Evolutionary conservation across 2,797 vertebrate genomes (phyloP).

Genomic region (Myiotriccus ornatus): DNA sequence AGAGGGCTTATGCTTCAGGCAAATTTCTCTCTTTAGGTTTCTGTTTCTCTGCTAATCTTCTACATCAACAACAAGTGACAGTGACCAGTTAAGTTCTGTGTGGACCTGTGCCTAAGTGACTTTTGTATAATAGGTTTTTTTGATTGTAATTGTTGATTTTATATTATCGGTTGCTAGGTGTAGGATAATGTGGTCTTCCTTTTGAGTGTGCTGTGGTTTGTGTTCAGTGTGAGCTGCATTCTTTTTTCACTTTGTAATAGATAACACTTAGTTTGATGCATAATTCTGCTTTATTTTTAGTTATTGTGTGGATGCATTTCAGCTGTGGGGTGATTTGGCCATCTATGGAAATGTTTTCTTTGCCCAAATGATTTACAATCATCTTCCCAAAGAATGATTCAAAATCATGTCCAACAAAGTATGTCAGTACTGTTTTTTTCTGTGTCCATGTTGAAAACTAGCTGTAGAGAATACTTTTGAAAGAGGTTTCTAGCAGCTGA

Average conservation of each 20-base stretch:
- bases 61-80: not conserved
- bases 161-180: rapidly evolving
- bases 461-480: not conserved
- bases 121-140: not conserved
- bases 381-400: not conserved
- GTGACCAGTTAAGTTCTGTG: not conserved
- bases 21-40: not conserved
- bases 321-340: not conserved
- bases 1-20: not conserved
- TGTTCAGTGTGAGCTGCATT: not conserved
- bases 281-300: constrained; percentile 48
- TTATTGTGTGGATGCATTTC: not conserved
- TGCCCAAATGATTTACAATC: not conserved
- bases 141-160: not conserved
- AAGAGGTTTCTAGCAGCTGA: not conserved
- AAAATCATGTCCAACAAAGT: not conserved
- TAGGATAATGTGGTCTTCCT: not conserved
- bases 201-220: not conserved
- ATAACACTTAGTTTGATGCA: not conserved
- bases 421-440: not conserved
- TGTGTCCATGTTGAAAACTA: not conserved
- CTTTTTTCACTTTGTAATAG: constrained; percentile 27
- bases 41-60: not conserved
- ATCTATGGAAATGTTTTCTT: constrained; percentile 27
- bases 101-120: not conserved